Evolutionary conservation across 2,888 invertebrate genomes (phyloP), one percentile per base, ranked within the genome.

Genomic region (Acanthosepion lycidas): DNA sequence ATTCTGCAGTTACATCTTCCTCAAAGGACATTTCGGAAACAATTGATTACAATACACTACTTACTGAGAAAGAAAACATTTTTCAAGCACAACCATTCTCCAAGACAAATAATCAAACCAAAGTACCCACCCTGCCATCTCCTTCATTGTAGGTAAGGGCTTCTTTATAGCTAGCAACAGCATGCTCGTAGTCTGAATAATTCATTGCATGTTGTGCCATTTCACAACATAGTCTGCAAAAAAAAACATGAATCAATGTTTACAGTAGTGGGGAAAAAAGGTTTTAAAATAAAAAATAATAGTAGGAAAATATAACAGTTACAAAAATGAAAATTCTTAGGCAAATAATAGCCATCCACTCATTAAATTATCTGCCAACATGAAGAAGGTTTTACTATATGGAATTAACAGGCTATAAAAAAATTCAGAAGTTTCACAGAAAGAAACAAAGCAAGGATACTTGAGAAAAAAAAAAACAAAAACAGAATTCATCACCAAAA

Each of bases 121-220:
- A 59, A 42, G 2, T 78, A 64, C 95, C 59, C 96, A 98, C 97
- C 95, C 98, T 98, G 64, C 98, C 98, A 97, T 99, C 98, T 95
- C 98, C 98, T 0, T 99, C 98, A 94, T 98, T 98, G 96, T 98
- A 98, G 93, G 98, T 98, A 55, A 99, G 97, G 0, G 99, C 99
- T 97, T 99, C 99, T 95, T 99, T 99, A 97, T 99, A 99, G 96
- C 98, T 98, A 95, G 98, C 98, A 94, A 98, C 98, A 0, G 99
- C 99, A 95, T 98, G 98, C 8, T 98, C 98, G 93, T 98, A 98
- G 96, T 98, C 98, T 95, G 98, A 98, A 95, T 96, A 96, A 92
- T 96, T 96, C 28, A 98, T 98, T 3, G 98, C 98, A 97, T 98
- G 98, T 96, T 98, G 98, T 0, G 98, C 98, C 97, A 99, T 98